Percentiles rank a stretch among this genome's conserved stretches.
Conservation (phyloP, 2,797 vertebrate species). For the Micrastur ruficollis region DNA sequence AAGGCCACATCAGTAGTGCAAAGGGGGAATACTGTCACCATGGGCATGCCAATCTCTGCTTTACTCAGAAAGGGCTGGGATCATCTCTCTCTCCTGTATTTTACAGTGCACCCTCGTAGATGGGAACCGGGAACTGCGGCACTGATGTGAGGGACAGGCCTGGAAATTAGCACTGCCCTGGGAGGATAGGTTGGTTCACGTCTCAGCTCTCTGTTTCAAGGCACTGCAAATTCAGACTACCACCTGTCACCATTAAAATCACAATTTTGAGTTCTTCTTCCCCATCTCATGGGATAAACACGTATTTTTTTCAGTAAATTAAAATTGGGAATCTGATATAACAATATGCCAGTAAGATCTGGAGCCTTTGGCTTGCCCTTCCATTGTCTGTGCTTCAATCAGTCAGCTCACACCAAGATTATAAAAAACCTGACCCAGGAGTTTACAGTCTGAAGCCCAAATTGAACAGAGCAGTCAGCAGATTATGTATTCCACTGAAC, state of each 20-base stretch:
- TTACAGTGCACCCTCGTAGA: background rate
- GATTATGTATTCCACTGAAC: constrained; percentile 28
- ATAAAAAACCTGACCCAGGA: constrained; percentile 62
- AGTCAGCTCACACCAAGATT: constrained; percentile 57
- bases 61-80: background rate
- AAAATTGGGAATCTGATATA: background rate
- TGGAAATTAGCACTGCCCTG: background rate
- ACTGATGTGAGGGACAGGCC: background rate
- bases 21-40: background rate
- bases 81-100: background rate
- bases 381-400: constrained; percentile 51
- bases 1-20: background rate
- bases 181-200: background rate
- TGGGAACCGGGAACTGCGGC: background rate
- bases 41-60: fast-evolving
- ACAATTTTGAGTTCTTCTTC: background rate
- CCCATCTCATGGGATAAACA: background rate
- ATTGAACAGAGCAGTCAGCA: constrained; percentile 59
- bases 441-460: constrained; percentile 58
- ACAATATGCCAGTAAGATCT: constrained; percentile 39
- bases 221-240: background rate
- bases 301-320: background rate
- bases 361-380: constrained; percentile 42
- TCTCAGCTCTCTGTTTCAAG: background rate
- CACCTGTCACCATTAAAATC: background rate